A percentile compares a stretch with the other conserved stretches of the same genome.
phyloP scores from a whole-genome alignment of 2,797 vertebrate genomes.

The Bradypodion pumilum region DNA sequence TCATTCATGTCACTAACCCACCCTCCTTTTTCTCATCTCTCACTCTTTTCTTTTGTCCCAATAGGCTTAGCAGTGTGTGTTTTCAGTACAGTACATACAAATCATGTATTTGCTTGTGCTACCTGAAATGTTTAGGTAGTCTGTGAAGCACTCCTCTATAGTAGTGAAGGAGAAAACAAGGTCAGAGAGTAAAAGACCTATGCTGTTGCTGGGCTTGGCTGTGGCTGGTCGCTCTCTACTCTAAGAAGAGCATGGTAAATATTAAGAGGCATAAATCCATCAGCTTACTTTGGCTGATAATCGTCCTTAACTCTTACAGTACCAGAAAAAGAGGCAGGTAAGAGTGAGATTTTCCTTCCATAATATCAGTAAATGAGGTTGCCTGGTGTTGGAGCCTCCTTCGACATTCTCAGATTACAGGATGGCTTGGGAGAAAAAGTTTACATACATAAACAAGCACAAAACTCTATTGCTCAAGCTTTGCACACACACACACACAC shows the following conservation, averaged over 20 bases:
- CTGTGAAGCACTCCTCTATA: background rate
- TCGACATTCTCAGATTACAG: background rate
- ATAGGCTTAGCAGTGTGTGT: background rate
- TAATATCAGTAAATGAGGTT: background rate
- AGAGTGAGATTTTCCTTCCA: background rate
- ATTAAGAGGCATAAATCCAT: background rate
- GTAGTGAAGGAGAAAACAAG: background rate
- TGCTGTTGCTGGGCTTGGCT: background rate
- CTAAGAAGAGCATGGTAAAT: background rate
- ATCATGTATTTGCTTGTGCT: background rate
- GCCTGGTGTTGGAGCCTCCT: background rate
- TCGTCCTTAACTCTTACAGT: background rate
- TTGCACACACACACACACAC: too few species aligned
- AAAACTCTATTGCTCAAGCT: too few species aligned
- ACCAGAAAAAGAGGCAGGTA: background rate
- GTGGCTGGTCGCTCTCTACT: background rate
- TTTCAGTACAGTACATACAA: slow-evolving; percentile 17
- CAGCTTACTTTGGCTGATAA: background rate
- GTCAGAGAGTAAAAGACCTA: background rate
- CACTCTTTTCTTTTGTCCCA: background rate
- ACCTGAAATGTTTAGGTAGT: background rate
- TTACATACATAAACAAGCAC: too few species aligned
- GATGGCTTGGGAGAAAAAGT: too few species aligned
- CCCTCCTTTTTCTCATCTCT: background rate
- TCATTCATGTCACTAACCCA: slow-evolving; percentile 16